Percentiles rank a stretch among this genome's conserved stretches.
Conservation (phyloP, 2,797 vertebrate genomes). For the Amblyopsis hoosieri region DNA sequence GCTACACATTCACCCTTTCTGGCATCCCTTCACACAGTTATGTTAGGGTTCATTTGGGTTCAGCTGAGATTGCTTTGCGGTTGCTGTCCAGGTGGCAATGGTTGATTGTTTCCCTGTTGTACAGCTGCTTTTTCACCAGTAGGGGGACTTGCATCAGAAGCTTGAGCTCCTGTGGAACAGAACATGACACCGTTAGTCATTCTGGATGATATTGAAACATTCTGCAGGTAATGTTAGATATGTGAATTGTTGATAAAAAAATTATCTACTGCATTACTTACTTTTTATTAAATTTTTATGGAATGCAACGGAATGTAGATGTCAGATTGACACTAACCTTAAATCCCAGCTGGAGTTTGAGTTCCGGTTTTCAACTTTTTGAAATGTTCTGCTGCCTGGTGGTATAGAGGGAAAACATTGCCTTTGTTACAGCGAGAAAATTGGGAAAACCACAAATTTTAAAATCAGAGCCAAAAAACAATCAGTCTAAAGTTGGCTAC, state of each 20-base stretch:
- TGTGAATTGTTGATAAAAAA: too few species aligned
- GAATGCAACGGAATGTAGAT: too few species aligned
- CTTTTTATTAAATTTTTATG: too few species aligned
- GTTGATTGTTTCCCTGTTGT: slow-evolving; percentile 42
- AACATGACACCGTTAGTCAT: not conserved
- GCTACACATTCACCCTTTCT: slow-evolving; percentile 13
- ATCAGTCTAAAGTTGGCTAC: too few species aligned
- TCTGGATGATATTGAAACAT: not conserved
- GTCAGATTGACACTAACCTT: slow-evolving; percentile 57
- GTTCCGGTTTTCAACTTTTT: slow-evolving; percentile 83
- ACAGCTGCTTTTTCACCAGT: slow-evolving; percentile 23
- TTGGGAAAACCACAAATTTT: too few species aligned
- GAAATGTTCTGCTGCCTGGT: slow-evolving; percentile 87
- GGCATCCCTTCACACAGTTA: slow-evolving; percentile 7
- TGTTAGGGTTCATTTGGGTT: not conserved
- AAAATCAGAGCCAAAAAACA: too few species aligned
- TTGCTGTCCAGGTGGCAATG: slow-evolving; percentile 44
- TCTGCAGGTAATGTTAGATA: not conserved
- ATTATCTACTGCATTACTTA: too few species aligned
- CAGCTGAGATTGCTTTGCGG: slow-evolving; percentile 66
- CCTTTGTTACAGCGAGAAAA: not conserved
- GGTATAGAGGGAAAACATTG: slow-evolving; percentile 4
- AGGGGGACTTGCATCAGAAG: slow-evolving; percentile 1
- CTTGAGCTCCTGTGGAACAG: slow-evolving; percentile 38
- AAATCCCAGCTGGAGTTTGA: slow-evolving; percentile 66